Percentiles rank a stretch among this genome's conserved stretches.
These are phyloP conservation scores for Yponomeuta malinellus DNA, from an alignment of 2,888 invertebrate genomes.

Conservation along the genomic window DNA sequence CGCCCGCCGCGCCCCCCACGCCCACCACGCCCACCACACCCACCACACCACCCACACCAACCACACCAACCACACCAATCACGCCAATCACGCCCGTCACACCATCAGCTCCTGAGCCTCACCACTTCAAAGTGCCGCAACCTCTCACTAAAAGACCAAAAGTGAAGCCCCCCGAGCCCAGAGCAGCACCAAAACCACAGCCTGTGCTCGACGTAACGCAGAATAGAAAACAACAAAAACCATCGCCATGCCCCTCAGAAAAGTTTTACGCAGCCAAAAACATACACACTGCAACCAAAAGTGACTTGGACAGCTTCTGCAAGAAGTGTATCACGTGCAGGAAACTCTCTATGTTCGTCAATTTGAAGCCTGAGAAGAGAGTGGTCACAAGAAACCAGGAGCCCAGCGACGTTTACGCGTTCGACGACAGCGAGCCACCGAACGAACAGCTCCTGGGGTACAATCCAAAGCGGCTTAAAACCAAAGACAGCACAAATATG, in stretches of 20 bases:
- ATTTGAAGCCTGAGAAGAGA: not conserved
- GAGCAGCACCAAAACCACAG: not conserved
- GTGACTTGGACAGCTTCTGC: slow-evolving; percentile 5
- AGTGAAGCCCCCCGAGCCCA: not conserved
- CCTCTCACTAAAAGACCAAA: not conserved
- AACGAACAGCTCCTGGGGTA: slow-evolving; percentile 3
- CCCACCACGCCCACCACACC: not conserved
- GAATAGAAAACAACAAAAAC: not conserved
- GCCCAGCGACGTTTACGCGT: slow-evolving; percentile 19
- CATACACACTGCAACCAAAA: slow-evolving; percentile 3
- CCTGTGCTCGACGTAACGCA: not conserved
- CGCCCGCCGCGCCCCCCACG: not conserved
- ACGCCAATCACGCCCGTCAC: not conserved
- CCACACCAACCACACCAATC: not conserved
- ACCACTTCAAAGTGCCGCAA: slow-evolving; percentile 11
- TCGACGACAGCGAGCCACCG: slow-evolving; percentile 17
- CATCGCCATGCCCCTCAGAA: slow-evolving; percentile 10
- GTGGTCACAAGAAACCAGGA: not conserved
- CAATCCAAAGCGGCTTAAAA: slow-evolving; percentile 7
- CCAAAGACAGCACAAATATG: not conserved
- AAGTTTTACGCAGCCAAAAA: not conserved
- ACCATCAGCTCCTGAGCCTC: not conserved
- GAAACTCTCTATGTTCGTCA: not conserved
- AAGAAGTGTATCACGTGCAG: not conserved
- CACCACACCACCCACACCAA: not conserved